Conservation (phyloP, 2,113 vertebrate species). For the Murina feae region DNA sequence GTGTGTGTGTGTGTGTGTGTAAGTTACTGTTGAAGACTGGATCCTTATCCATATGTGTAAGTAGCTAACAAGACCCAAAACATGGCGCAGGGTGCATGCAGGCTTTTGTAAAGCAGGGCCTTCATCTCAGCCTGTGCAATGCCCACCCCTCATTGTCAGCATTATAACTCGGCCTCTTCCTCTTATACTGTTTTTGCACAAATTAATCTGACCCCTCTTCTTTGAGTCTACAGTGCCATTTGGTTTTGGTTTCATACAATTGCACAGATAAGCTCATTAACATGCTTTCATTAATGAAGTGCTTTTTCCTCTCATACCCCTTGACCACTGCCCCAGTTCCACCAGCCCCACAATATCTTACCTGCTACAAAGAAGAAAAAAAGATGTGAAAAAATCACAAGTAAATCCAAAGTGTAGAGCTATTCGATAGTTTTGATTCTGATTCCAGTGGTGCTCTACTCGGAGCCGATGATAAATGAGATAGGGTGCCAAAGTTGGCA, state of each 20-base stretch:
- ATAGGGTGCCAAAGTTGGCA: not conserved
- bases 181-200: not conserved
- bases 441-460: not conserved
- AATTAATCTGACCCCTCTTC: not conserved
- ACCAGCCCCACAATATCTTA: not conserved
- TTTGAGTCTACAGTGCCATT: not conserved
- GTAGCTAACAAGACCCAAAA: not conserved
- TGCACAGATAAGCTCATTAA: not conserved
- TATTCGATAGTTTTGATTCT: not conserved
- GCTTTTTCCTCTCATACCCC: not conserved
- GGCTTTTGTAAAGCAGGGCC: not conserved
- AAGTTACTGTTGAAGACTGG: not conserved
- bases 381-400: not conserved
- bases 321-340: not conserved
- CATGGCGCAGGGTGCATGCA: fast-evolving
- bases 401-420: not conserved
- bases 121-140: too few relatives aligned
- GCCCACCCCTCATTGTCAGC: not conserved
- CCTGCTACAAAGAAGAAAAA: not conserved
- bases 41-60: not conserved
- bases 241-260: not conserved
- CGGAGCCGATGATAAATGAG: not conserved
- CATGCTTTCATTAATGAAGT: not conserved
- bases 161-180: not conserved
- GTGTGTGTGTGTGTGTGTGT: not conserved